Conservation (phyloP, 2,113 vertebrate genomes). For the Solea senegalensis region DNA sequence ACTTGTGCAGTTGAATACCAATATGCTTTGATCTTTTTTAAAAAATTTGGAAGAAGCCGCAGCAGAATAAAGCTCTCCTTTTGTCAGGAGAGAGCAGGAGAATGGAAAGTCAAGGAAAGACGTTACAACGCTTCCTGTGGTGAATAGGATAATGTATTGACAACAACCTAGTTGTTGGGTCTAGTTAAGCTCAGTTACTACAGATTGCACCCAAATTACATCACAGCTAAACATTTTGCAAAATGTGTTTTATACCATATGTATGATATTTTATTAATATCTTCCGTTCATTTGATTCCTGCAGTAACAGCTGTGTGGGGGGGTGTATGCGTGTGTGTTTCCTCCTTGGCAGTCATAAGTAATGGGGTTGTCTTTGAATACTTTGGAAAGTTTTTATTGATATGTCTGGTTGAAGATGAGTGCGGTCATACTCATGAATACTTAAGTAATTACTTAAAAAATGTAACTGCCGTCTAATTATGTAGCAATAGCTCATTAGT, state of each 20-base stretch:
- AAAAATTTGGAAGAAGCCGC: background rate
- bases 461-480: too few relatives aligned
- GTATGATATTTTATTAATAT: background rate
- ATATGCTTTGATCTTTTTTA: background rate
- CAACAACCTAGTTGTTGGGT: background rate
- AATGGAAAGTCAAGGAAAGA: background rate
- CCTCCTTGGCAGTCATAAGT: too few relatives aligned
- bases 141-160: background rate
- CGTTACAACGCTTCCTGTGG: background rate
- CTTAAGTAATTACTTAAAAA: too few relatives aligned
- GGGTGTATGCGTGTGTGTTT: too few relatives aligned
- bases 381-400: too few relatives aligned
- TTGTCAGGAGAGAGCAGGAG: background rate
- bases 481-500: too few relatives aligned
- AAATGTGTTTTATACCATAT: background rate
- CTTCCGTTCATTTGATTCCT: background rate
- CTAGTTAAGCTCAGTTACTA: too few relatives aligned
- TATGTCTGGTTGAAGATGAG: too few relatives aligned
- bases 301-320: too few relatives aligned
- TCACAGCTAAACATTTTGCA: background rate
- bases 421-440: too few relatives aligned
- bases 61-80: background rate
- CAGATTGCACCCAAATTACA: background rate
- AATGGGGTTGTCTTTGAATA: too few relatives aligned
- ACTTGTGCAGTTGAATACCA: background rate